Percentiles rank a stretch among this genome's conserved stretches.
Evolutionary conservation across 2,888 invertebrate genomes (phyloP).

Genomic region (Sceliomorpha sp.): DNA sequence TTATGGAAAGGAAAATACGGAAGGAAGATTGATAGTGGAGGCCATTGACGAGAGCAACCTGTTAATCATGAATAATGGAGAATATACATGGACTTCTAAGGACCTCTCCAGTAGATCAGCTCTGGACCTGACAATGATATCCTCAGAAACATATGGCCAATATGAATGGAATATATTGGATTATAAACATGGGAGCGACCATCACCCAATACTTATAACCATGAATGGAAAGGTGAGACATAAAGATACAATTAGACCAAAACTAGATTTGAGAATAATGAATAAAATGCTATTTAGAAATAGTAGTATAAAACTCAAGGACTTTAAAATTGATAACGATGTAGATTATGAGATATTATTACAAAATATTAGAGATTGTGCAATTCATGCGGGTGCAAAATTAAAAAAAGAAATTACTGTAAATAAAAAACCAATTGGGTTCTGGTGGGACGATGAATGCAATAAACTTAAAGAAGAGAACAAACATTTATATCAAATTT

Average conservation of each 20-base stretch:
- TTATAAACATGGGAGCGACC: background rate
- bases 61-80: conserved; percentile 9
- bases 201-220: background rate
- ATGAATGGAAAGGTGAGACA: background rate
- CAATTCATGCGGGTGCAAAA: too few species aligned
- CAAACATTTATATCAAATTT: background rate
- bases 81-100: conserved; percentile 10
- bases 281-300: too few species aligned
- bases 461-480: conserved; percentile 1
- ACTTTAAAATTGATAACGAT: too few species aligned
- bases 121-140: conserved; percentile 12
- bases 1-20: background rate
- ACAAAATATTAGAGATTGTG: conserved; percentile 6
- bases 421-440: conserved; percentile 5
- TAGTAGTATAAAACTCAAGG: too few species aligned
- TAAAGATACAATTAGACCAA: conserved; percentile 10
- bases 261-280: background rate
- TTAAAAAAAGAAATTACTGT: background rate
- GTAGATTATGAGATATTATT: background rate
- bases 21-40: conserved; percentile 9
- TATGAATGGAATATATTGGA: conserved; percentile 12
- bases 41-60: conserved; percentile 1
- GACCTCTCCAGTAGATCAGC: background rate
- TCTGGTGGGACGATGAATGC: conserved; percentile 16
- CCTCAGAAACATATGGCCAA: background rate